Conservation (phyloP, 2,113 vertebrate genomes). For the Aspiorhynchus laticeps region DNA sequence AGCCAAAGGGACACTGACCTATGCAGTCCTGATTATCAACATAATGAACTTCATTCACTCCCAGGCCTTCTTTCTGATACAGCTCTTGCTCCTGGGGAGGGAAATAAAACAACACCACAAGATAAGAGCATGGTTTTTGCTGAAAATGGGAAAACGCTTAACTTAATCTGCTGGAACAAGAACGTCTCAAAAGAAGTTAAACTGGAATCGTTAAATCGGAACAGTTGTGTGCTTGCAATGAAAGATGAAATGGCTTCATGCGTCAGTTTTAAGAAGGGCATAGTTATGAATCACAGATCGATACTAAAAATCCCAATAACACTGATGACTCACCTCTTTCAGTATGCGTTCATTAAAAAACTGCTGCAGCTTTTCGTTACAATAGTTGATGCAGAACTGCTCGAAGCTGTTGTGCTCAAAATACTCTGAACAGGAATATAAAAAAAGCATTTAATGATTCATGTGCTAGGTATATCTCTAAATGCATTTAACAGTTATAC, state of each 20-base stretch:
- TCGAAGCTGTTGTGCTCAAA: slow-evolving; percentile 99
- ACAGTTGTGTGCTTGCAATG: neutral
- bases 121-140: slow-evolving; percentile 14
- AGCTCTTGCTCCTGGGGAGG: slow-evolving; percentile 91
- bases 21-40: slow-evolving; percentile 99
- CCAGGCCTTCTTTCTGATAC: slow-evolving; percentile 94
- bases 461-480: slow-evolving; percentile 23
- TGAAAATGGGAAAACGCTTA: neutral
- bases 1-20: slow-evolving; percentile 74
- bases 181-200: slow-evolving; percentile 27
- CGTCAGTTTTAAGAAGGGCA: neutral
- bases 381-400: slow-evolving; percentile 99
- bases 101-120: slow-evolving; percentile 39
- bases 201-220: slow-evolving; percentile 15
- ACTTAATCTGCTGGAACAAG: slow-evolving; percentile 16
- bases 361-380: slow-evolving; percentile 98
- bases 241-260: neutral
- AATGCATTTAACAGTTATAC: slow-evolving; percentile 36
- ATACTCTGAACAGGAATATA: slow-evolving; percentile 85
- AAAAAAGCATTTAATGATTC: slow-evolving; percentile 52
- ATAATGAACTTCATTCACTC: slow-evolving; percentile 97
- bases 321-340: slow-evolving; percentile 86
- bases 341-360: slow-evolving; percentile 99
- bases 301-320: neutral
- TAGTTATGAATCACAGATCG: neutral